Conservation (phyloP, 1,140 invertebrate species). For the Lucilia cuprina region DNA sequence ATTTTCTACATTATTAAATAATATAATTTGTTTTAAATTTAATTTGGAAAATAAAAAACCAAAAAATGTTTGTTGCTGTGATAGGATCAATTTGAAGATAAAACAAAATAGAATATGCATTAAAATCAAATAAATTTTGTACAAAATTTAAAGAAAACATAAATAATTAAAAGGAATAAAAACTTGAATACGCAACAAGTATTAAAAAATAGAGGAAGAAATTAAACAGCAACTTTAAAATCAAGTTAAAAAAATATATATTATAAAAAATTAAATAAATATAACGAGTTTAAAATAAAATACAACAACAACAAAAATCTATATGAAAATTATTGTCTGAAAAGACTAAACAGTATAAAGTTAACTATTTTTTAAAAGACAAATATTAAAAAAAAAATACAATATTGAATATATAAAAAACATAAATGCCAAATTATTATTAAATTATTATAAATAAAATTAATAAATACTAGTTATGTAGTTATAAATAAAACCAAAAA, state of each 20-base stretch:
- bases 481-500: neutral
- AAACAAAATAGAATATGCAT: neutral
- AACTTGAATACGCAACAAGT: neutral
- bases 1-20: neutral
- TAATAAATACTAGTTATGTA: slow-evolving; percentile 3
- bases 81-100: slow-evolving; percentile 24
- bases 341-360: slow-evolving; percentile 33
- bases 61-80: slow-evolving; percentile 29
- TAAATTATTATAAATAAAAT: slow-evolving; percentile 40
- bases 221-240: slow-evolving; percentile 14
- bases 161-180: neutral
- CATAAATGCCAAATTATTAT: slow-evolving; percentile 37
- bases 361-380: slow-evolving; percentile 34
- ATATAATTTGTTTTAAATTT: neutral
- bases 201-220: slow-evolving; percentile 11
- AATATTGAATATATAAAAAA: slow-evolving; percentile 32
- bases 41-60: neutral
- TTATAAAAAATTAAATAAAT: slow-evolving; percentile 22
- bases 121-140: slow-evolving; percentile 27
- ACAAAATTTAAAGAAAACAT: neutral
- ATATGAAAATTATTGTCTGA: slow-evolving; percentile 32
- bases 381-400: slow-evolving; percentile 24
- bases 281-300: neutral
- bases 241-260: neutral
- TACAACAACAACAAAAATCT: neutral